A percentile compares a stretch with the other conserved stretches of the same genome.
phyloP scores from a whole-genome alignment of 92 coral and sea anemone genomes.

The Paramuricea clavata region DNA sequence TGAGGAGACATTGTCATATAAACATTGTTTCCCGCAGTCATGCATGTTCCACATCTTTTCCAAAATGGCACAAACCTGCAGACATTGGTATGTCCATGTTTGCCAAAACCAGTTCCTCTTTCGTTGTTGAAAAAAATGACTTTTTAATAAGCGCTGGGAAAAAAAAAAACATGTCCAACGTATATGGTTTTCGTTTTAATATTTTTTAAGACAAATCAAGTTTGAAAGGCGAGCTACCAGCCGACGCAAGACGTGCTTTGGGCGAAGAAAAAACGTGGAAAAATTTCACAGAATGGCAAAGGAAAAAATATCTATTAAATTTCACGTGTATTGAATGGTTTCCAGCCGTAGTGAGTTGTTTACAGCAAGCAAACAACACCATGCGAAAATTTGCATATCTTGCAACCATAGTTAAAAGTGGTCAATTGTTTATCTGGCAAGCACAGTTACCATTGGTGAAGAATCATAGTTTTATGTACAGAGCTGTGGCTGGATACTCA shows the following conservation, averaged over 20 bases:
- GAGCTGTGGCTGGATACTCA: conserved; percentile 22
- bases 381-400: conserved; percentile 56
- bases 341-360: conserved; percentile 43
- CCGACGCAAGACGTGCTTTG: background rate
- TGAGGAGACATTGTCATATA: too few relatives aligned
- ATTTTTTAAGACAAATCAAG: background rate
- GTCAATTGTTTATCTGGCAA: conserved; percentile 75
- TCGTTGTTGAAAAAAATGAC: too few relatives aligned
- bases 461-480: background rate
- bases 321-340: conserved; percentile 63
- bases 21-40: too few relatives aligned
- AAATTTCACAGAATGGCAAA: conserved; percentile 50
- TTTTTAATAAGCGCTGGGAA: too few relatives aligned
- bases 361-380: background rate
- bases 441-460: conserved; percentile 55
- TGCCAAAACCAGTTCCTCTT: too few relatives aligned
- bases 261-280: background rate
- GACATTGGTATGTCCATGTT: too few relatives aligned
- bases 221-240: conserved; percentile 27
- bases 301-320: conserved; percentile 50
- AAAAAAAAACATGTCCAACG: too few relatives aligned
- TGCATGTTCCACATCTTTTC: too few relatives aligned
- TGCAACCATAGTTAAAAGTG: conserved; percentile 72
- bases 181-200: too few relatives aligned
- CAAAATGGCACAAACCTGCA: too few relatives aligned